Base-by-base conservation (phyloP, 1,140 invertebrate genomes). In the Ceratina calcarata region DNA sequence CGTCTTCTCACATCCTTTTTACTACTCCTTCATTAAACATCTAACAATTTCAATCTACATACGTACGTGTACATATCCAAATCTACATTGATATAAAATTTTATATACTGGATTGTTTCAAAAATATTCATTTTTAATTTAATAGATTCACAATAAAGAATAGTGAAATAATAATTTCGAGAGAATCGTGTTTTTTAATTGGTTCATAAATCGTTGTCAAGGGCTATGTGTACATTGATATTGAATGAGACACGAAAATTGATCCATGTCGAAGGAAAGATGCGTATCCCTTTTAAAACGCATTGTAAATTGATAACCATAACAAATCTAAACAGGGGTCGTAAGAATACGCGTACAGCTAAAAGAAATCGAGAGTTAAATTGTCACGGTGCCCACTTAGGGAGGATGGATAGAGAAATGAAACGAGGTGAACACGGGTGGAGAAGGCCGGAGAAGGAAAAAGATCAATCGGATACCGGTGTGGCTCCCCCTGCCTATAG, bases 401-500 rank as follows among this genome's bases (percentile, higher is more conserved):
- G 51, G 68, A 57, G 71, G 78, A 68, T 32, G 72, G 45, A 60
- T 18, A 61, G 60, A 71, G 68, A 64, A 80, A 61, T 37, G 55
- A 72, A 80, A 70, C 10, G 51, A 67, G 27, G 51, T 61, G 58
- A 61, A 70, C 15, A 13, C 60, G 20, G 20, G 57, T 18, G 6
- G 37, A 45, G 53, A 60, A 55, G 45, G 27, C 16, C 24, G 58
- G 53, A 65, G 57, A 22, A 69, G 53, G 57, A 82, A 70, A 57
- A 64, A 86, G 82, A 83, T 87, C 79, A 82, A 81, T 86, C 78
- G 80, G 66, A 83, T 75, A 78, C 83, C 76, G 82, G 74, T 84
- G 86, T 83, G 85, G 83, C 69, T 80, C 83, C 64, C 55, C 53
- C 61, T 72, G 57, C 66, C 67, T 37, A 73, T 80, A 75, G 75